Conservation (phyloP, 2,113 vertebrate genomes). For the human (Homo sapiens) region DNA sequence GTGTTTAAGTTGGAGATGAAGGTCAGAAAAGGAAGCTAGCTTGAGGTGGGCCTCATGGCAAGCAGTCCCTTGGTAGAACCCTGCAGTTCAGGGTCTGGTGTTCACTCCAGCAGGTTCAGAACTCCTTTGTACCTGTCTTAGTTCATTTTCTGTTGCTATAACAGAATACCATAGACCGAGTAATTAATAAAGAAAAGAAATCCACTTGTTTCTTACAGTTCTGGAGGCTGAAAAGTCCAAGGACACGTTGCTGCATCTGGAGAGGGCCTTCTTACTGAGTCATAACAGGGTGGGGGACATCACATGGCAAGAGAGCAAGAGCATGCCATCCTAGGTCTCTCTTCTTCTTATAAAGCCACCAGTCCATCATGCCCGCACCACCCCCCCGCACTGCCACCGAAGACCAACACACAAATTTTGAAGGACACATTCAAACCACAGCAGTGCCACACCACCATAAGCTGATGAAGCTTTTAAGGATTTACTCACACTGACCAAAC, state of each 20-base stretch:
- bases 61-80: background rate
- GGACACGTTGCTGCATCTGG: background rate
- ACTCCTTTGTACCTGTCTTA: background rate
- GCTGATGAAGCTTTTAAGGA: background rate
- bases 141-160: background rate
- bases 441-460: background rate
- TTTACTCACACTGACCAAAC: background rate
- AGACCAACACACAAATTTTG: background rate
- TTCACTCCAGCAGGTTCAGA: background rate
- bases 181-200: background rate
- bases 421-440: background rate
- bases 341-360: background rate
- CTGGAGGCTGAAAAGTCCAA: background rate
- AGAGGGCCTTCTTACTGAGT: background rate
- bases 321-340: background rate
- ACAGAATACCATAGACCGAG: background rate
- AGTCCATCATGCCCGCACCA: background rate
- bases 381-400: too few relatives aligned
- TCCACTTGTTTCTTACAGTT: background rate
- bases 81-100: background rate
- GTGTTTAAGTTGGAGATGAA: background rate
- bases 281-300: background rate
- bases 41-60: background rate
- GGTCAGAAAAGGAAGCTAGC: background rate
- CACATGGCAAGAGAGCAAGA: background rate